A percentile compares a stretch with the other conserved stretches of the same genome.
Conservation (phyloP, 1,140 invertebrate species). For the Drosophila mayri region DNA sequence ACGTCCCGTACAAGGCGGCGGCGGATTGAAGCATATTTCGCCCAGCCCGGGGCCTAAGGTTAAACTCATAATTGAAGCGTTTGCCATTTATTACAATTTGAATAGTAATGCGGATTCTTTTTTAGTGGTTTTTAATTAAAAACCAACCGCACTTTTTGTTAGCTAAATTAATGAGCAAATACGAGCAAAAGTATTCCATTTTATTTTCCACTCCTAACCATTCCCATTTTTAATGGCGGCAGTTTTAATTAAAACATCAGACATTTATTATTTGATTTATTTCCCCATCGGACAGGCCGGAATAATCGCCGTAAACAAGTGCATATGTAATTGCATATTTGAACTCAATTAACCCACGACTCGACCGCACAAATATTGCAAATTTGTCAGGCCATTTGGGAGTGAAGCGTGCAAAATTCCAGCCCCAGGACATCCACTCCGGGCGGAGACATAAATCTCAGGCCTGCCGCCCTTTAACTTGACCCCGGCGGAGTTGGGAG, state of each 20-base stretch:
- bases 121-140: conserved; percentile 67
- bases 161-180: conserved; percentile 53
- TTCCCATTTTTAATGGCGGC: conserved; percentile 21
- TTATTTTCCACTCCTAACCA: conserved; percentile 19
- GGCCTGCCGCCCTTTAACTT: conserved; percentile 62
- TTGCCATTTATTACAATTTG: conserved; percentile 29
- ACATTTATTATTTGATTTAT: conserved; percentile 75
- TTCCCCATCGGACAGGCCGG: conserved; percentile 30
- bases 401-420: not conserved
- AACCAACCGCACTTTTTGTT: conserved; percentile 60
- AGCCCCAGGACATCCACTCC: not conserved
- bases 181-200: not conserved
- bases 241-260: conserved; percentile 76
- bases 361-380: conserved; percentile 60
- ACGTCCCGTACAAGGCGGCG: conserved; percentile 19
- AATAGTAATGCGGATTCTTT: conserved; percentile 40
- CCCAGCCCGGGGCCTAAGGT: conserved; percentile 8
- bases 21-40: conserved; percentile 44
- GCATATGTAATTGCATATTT: conserved; percentile 77
- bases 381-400: conserved; percentile 38
- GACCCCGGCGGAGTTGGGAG: conserved; percentile 56
- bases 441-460: conserved; percentile 59
- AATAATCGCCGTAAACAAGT: conserved; percentile 60
- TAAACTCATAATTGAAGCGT: conserved; percentile 40
- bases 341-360: conserved; percentile 71